Evolutionary conservation across 1,140 invertebrate genomes (phyloP).

Genomic region (Drosophila truncata): DNA sequence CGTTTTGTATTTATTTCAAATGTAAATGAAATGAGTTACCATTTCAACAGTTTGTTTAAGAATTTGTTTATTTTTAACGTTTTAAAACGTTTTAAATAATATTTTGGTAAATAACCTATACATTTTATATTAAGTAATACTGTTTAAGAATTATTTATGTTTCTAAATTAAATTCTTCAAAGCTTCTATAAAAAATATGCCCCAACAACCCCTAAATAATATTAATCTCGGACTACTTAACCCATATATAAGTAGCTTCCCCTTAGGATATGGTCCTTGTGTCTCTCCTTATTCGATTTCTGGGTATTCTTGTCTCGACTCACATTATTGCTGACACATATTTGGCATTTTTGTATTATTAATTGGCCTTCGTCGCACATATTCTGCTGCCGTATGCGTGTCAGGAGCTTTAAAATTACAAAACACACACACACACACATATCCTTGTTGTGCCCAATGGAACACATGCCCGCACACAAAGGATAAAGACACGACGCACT

Average conservation of each 20-base stretch:
- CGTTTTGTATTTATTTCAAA: background rate
- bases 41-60: background rate
- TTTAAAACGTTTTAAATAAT: background rate
- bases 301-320: conserved; percentile 25
- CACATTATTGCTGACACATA: conserved; percentile 60
- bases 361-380: conserved; percentile 52
- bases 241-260: background rate
- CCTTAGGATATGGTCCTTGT: background rate
- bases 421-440: conserved; percentile 10
- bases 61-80: background rate
- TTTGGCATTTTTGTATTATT: conserved; percentile 58
- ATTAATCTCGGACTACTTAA: background rate
- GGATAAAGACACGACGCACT: conserved; percentile 46
- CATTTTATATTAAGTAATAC: background rate
- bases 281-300: conserved; percentile 11
- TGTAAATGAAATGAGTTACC: background rate
- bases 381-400: conserved; percentile 23
- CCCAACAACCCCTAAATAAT: background rate
- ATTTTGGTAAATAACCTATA: background rate
- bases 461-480: conserved; percentile 30
- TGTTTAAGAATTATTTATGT: background rate
- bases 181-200: background rate
- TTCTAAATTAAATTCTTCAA: background rate
- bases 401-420: conserved; percentile 50
- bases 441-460: conserved; percentile 19